Conservation (phyloP, 2,888 invertebrate species). For the Drosophila robusta region DNA sequence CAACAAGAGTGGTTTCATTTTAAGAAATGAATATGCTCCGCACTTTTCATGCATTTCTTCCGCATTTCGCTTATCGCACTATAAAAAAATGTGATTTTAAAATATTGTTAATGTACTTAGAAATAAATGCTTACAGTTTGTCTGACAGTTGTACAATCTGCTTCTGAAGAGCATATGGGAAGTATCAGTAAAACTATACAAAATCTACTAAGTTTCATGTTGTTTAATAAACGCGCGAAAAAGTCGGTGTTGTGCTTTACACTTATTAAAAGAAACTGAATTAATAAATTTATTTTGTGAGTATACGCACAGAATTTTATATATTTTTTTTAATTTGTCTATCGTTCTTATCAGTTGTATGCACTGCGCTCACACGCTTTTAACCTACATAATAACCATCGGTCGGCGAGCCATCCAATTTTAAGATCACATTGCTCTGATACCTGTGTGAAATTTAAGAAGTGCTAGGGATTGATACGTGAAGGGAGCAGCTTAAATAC, state of each 20-base stretch:
- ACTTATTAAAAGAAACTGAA: neutral
- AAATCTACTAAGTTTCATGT: neutral
- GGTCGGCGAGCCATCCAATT: no score
- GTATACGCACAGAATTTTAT: no score
- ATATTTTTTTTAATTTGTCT: no score
- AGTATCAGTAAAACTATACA: neutral
- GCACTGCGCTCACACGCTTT: no score
- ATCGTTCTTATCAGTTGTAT: no score
- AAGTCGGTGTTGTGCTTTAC: neutral
- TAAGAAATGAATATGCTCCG: neutral
- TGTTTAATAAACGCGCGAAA: neutral
- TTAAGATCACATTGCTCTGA: no score
- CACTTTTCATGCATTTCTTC: constrained; percentile 15
- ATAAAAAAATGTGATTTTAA: neutral
- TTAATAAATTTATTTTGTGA: neutral
- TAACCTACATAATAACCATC: no score
- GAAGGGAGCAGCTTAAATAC: no score
- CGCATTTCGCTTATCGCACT: constrained; percentile 2
- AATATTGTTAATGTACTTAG: neutral
- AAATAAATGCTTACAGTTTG: neutral
- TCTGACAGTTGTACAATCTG: neutral
- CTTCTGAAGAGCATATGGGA: neutral
- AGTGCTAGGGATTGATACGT: no score
- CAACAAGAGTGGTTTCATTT: constrained; percentile 13
- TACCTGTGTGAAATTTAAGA: no score